These are phyloP conservation scores for Bufo gargarizans DNA, from an alignment of 2,113 vertebrate genomes.

Conservation along the genomic window DNA sequence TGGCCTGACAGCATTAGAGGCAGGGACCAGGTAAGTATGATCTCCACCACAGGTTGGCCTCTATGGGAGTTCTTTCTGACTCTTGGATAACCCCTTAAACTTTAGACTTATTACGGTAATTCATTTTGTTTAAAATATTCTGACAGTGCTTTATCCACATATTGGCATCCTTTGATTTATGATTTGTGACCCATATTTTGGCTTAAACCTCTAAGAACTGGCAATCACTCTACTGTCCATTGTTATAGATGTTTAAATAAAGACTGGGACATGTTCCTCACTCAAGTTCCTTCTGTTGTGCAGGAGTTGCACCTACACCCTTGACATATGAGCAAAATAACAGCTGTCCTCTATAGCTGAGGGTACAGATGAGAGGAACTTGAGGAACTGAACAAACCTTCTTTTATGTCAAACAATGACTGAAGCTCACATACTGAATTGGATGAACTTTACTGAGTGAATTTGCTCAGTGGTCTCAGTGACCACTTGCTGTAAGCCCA, in stretches of 20 bases:
- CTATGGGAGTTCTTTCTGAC: too few relatives aligned
- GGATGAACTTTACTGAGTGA: background rate
- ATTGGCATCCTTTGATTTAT: slow-evolving; percentile 4
- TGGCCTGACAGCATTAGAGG: too few relatives aligned
- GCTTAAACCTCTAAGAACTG: slow-evolving; percentile 19
- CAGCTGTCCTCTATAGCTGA: slow-evolving; percentile 7
- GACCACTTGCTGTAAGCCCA: too few relatives aligned
- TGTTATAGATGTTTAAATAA: slow-evolving; percentile 3
- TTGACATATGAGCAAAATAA: background rate
- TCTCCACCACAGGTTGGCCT: too few relatives aligned
- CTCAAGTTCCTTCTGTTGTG: background rate
- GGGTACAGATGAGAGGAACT: background rate
- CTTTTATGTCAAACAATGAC: background rate
- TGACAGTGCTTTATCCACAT: background rate
- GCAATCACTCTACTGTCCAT: background rate
- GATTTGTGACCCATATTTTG: slow-evolving; percentile 1
- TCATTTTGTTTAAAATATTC: background rate
- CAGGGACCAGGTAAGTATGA: too few relatives aligned
- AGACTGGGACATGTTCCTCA: background rate
- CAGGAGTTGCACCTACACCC: slow-evolving; percentile 8
- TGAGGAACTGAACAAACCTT: background rate
- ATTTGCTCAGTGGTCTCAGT: background rate
- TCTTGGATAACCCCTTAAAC: too few relatives aligned
- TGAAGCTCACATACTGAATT: background rate
- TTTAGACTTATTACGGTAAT: too few relatives aligned